Evolutionary conservation across 2,113 vertebrate species (phyloP).

Genomic region (Diadophis punctatus): DNA sequence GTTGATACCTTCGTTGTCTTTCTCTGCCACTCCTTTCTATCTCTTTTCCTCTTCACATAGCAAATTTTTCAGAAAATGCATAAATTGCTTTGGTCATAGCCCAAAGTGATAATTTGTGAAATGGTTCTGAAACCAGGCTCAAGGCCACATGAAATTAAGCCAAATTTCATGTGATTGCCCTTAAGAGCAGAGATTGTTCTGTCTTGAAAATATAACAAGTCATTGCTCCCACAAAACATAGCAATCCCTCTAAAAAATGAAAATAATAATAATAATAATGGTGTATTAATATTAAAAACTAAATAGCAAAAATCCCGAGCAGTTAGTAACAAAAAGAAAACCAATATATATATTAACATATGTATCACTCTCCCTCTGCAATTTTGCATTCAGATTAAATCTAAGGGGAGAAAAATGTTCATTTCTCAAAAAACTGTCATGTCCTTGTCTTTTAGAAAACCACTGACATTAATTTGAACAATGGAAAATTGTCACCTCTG

Average conservation of each 20-base stretch:
- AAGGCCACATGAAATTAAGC: not conserved
- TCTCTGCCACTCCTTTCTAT: not conserved
- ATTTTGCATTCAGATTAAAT: constrained; percentile 26
- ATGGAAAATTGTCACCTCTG: constrained; percentile 43
- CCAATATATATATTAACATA: not conserved
- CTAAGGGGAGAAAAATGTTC: constrained; percentile 2
- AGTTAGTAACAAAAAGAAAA: not conserved
- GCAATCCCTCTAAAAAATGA: not conserved
- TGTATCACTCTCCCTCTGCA: not conserved
- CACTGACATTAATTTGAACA: constrained; percentile 40
- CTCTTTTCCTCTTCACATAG: not conserved
- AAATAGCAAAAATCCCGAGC: not conserved
- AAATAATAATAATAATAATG: not conserved
- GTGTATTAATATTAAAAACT: not conserved
- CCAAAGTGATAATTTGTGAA: not conserved
- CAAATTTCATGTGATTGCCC: not conserved
- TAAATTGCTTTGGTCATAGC: not conserved
- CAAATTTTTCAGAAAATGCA: not conserved
- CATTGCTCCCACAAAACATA: not conserved
- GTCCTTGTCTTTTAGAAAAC: constrained; percentile 36
- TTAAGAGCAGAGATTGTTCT: not conserved
- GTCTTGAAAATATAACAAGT: not conserved
- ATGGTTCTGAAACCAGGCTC: not conserved
- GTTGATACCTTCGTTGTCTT: not conserved
- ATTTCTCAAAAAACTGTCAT: constrained; percentile 46